Base-by-base conservation (phyloP, 2,113 vertebrate species). In the Sciurus niger region DNA sequence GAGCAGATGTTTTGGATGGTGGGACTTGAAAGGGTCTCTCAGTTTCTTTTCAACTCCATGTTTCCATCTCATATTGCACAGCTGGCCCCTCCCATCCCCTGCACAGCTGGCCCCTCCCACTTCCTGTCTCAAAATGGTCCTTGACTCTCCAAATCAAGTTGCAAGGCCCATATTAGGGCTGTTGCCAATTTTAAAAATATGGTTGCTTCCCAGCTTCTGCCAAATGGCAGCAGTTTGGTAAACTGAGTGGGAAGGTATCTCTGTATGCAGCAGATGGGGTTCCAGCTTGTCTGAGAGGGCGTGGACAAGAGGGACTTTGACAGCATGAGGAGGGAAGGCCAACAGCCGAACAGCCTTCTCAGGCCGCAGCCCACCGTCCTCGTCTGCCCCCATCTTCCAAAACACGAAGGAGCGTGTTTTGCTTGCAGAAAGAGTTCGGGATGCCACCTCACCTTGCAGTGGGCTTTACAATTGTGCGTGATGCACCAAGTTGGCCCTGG, bases 251-350 rank as follows among this genome's bases (percentile, higher is more conserved):
- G 51, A 43, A 43, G 82, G 34, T 24, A 0, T 9, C 24, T 46
- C 1, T 1, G 30, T 22, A 4, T 13, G 34, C 34, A 8, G 18
- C 63, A 30, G 28, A n/a, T 0, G 0, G 55, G 24, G 1, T 55
- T 60, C 34, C 78, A 53, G 58, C 40, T 67, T 8, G 1, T 5
- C 58, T 16, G 14, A 28, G 25, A 2, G 43, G 43, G 0, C 53
- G 48, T 0, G 0, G 17, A 40, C 55, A 74, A 74, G 72, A 77
- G 63, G 25, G 25, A 46, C 43, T 48, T 92, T 4, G 16, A 46
- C 65, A 40, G 14, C 48, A 8, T 22, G 82, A 73, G 28, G 43
- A 10, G 8, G 11, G 20, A 18, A 34, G 43, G 34, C 60, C 17
- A 43, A 1, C 3, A 24, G 78, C 72, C 63, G 8, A 82, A 32